Conservation (phyloP, 2,113 vertebrate species). For the Psophia crepitans region DNA sequence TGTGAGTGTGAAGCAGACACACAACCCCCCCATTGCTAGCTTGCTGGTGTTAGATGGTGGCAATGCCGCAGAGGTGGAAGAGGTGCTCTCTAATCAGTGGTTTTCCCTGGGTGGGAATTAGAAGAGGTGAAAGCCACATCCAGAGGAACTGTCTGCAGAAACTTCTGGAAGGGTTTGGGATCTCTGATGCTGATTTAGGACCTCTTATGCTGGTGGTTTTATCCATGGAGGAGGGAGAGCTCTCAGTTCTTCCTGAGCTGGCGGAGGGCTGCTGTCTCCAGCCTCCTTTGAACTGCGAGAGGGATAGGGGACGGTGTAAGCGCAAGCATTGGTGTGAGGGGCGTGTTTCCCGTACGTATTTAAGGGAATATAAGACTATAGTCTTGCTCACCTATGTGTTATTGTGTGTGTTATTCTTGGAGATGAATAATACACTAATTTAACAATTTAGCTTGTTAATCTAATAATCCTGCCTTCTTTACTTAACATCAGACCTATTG, state of each 20-base stretch:
- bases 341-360: neutral
- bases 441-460: conserved; percentile 30
- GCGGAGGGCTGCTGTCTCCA: neutral
- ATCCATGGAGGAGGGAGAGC: neutral
- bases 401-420: neutral
- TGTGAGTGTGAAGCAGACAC: neutral
- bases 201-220: accelerated
- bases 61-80: accelerated
- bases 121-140: neutral
- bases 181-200: neutral
- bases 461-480: conserved; percentile 35
- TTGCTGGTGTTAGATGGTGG: neutral
- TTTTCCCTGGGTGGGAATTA: neutral
- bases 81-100: neutral
- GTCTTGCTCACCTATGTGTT: neutral
- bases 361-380: neutral
- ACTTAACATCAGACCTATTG: neutral
- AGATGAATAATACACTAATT: conserved; percentile 28
- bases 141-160: neutral
- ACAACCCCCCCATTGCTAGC: accelerated
- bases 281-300: neutral
- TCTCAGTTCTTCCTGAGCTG: neutral
- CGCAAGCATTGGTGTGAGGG: neutral
- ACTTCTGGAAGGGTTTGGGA: neutral
- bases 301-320: neutral